phyloP scores from a whole-genome alignment of 2,113 vertebrate species.

The Butorides virescens region DNA sequence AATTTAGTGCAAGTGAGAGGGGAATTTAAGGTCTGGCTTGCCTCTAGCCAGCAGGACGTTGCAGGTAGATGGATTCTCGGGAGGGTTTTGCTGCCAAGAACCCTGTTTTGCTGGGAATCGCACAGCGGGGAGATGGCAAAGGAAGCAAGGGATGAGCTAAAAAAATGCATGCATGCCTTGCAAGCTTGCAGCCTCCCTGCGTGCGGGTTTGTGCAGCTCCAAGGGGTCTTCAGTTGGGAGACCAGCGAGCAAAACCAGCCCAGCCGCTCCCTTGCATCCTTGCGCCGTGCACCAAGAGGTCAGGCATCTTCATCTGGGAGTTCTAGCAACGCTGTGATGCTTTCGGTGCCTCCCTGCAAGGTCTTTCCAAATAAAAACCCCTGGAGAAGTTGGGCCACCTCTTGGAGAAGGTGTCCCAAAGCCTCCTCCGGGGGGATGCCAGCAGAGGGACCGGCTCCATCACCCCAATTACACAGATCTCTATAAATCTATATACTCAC shows the following conservation, averaged over 20 bases:
- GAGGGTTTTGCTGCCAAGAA: not conserved
- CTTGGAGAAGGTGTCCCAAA: not conserved
- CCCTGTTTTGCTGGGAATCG: not conserved
- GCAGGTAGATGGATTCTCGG: not conserved
- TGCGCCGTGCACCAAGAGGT: fast-evolving
- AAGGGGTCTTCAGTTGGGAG: not conserved
- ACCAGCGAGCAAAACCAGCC: not conserved
- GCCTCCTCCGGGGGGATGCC: not conserved
- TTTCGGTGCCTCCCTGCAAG: not conserved
- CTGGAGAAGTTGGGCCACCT: not conserved
- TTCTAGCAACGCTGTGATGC: not conserved
- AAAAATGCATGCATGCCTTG: too few relatives aligned
- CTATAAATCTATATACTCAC: too few relatives aligned
- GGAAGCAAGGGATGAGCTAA: not conserved
- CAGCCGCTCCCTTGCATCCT: not conserved
- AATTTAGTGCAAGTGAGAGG: fast-evolving
- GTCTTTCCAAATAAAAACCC: too few relatives aligned
- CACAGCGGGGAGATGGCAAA: not conserved
- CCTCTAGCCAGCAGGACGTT: fast-evolving
- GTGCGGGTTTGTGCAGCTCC: not conserved
- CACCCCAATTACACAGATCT: fast-evolving
- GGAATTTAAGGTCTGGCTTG: not conserved
- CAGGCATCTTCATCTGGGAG: fast-evolving
- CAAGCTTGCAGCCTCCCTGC: not conserved
- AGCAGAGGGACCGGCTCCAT: not conserved